Conservation (phyloP, 2,888 invertebrate species). For the Omphaloscelis lunosa region DNA sequence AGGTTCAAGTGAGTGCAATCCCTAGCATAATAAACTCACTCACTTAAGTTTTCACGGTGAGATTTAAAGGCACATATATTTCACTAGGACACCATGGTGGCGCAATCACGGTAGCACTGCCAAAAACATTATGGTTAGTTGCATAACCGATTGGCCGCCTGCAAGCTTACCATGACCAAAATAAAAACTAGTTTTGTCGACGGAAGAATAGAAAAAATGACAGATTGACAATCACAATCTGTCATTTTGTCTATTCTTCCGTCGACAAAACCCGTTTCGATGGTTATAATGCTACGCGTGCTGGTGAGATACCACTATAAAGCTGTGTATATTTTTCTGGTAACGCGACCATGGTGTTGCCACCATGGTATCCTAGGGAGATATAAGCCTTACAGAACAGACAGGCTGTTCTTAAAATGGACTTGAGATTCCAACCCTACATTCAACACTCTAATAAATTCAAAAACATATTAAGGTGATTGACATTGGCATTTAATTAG, state of each 20-base stretch:
- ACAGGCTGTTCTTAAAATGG: not conserved
- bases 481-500: slow-evolving; percentile 1
- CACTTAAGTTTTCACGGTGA: too few relatives aligned
- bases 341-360: not conserved
- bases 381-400: not conserved
- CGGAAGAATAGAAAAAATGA: too few relatives aligned
- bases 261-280: too few relatives aligned
- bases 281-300: too few relatives aligned
- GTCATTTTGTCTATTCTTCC: too few relatives aligned
- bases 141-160: not conserved
- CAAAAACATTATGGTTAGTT: not conserved
- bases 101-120: not conserved
- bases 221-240: too few relatives aligned
- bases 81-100: not conserved
- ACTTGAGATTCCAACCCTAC: too few relatives aligned
- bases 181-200: too few relatives aligned
- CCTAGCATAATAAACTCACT: too few relatives aligned
- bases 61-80: not conserved
- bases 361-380: not conserved
- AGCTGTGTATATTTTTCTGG: too few relatives aligned
- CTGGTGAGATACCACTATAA: not conserved
- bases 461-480: not conserved
- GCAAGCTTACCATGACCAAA: too few relatives aligned
- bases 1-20: too few relatives aligned
- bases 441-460: not conserved